A percentile compares a stretch with the other conserved stretches of the same genome.
phyloP scores from a whole-genome alignment of 2,113 vertebrate genomes.

The Dryoscopus gambensis region DNA sequence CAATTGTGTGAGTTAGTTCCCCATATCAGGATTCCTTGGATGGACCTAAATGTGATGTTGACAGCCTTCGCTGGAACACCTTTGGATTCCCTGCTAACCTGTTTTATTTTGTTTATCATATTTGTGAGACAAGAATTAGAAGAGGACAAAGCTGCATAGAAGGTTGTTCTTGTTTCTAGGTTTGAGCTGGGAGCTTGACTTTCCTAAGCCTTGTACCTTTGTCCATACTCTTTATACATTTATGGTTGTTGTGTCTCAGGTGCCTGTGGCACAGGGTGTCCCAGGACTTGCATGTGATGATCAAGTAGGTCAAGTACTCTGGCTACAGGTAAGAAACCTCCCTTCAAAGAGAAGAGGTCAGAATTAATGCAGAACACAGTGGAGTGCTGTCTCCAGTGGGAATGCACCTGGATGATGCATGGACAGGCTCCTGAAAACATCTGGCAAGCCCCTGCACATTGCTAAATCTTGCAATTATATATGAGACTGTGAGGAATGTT shows the following conservation, averaged over 20 bases:
- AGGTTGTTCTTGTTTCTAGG: background rate
- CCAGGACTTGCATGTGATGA: accelerated
- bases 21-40: background rate
- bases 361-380: background rate
- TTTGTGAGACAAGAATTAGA: background rate
- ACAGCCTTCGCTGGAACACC: background rate
- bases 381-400: background rate
- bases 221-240: background rate
- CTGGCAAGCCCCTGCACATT: accelerated
- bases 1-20: background rate
- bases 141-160: background rate
- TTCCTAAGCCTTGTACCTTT: background rate
- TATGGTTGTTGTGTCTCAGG: background rate
- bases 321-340: background rate
- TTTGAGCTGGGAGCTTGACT: background rate
- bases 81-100: background rate
- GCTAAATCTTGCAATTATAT: background rate
- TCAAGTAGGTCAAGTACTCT: background rate
- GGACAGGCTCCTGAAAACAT: background rate
- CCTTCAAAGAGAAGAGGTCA: background rate
- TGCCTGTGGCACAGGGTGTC: background rate
- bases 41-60: background rate
- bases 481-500: background rate
- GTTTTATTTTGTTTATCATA: background rate
- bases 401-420: background rate